phyloP scores from a whole-genome alignment of 2,888 invertebrate genomes.

The Acrobasis consociella region DNA sequence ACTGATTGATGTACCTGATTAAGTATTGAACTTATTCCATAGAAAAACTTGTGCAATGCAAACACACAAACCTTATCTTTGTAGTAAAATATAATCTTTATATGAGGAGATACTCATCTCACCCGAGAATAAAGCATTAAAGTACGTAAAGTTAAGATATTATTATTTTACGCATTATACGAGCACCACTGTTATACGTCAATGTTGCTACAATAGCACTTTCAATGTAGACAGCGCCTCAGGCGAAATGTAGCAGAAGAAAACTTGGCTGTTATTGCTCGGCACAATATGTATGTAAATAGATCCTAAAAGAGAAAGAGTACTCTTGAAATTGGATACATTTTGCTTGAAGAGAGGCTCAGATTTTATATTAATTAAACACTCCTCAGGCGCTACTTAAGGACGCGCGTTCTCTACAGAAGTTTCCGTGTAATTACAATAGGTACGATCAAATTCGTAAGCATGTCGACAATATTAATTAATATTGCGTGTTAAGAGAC shows the following conservation, averaged over 20 bases:
- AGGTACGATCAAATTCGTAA: constrained; percentile 20
- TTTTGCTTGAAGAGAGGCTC: constrained; percentile 16
- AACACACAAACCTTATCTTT: too few species aligned
- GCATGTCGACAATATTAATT: constrained; percentile 22
- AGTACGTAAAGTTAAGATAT: background rate
- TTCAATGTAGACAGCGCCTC: background rate
- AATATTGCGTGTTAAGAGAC: constrained; percentile 11
- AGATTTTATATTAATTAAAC: constrained; percentile 25
- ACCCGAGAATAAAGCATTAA: background rate
- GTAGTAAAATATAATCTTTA: too few species aligned
- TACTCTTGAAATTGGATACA: constrained; percentile 20
- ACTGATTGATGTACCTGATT: too few species aligned
- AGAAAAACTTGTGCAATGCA: too few species aligned
- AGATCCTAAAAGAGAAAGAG: constrained; percentile 15
- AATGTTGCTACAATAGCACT: constrained; percentile 8
- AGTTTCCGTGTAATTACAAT: constrained; percentile 21
- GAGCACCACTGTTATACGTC: constrained; percentile 1
- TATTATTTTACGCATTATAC: background rate
- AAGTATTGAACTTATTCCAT: too few species aligned
- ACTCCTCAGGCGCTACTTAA: constrained; percentile 21
- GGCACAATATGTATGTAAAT: constrained; percentile 17
- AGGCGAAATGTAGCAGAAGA: constrained; percentile 4
- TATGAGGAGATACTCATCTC: too few species aligned
- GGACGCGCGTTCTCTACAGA: constrained; percentile 9
- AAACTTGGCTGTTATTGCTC: constrained; percentile 8